phyloP scores from a whole-genome alignment of 2,797 vertebrate species.

The Semotilus atromaculatus region DNA sequence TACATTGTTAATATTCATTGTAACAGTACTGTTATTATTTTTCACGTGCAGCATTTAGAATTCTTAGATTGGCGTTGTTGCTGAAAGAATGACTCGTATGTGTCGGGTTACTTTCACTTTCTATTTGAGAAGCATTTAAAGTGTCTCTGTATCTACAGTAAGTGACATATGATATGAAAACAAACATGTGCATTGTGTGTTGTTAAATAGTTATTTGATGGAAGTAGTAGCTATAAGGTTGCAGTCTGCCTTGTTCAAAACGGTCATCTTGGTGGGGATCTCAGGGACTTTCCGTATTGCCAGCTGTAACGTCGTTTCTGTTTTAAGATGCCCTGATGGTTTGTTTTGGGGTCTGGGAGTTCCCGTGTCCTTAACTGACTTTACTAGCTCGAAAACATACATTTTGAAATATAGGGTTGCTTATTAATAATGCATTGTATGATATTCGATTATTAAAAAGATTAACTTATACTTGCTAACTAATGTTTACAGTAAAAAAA shows the following conservation, averaged over 20 bases:
- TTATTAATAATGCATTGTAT: neutral
- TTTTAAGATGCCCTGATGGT: neutral
- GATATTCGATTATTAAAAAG: neutral
- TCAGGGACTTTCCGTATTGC: constrained; percentile 71
- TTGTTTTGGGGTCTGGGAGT: neutral
- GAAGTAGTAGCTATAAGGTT: neutral
- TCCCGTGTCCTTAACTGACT: no score
- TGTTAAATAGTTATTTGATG: neutral
- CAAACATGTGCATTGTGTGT: neutral
- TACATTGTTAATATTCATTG: neutral
- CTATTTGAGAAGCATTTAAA: neutral
- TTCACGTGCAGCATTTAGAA: neutral
- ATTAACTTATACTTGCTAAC: neutral
- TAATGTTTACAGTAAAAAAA: neutral
- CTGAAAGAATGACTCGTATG: neutral
- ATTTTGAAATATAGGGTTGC: neutral
- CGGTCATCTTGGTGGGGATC: neutral
- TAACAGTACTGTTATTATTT: neutral
- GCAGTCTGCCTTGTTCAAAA: neutral
- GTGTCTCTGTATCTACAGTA: neutral
- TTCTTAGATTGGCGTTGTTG: neutral
- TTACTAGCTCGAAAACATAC: neutral
- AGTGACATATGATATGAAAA: no score
- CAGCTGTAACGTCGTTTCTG: neutral
- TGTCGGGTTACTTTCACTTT: constrained; percentile 15